These are phyloP conservation scores for Onchidella celtica DNA, from an alignment of 2,888 invertebrate genomes.

Conservation along the genomic window DNA sequence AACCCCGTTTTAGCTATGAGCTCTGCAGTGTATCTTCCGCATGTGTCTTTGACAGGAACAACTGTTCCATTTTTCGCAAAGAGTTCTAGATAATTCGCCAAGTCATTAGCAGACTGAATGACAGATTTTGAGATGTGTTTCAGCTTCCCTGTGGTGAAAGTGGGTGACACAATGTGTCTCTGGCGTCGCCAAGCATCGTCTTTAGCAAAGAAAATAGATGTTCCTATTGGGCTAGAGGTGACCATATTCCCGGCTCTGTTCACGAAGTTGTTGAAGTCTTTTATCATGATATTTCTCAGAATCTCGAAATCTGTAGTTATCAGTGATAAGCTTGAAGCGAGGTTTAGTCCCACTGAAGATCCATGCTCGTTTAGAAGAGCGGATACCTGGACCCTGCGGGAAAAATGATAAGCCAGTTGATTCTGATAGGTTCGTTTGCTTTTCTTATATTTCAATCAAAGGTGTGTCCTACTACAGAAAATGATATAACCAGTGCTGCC, in stretches of 20 bases:
- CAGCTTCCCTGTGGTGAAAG: constrained; percentile 40
- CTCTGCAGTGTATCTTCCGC: constrained; percentile 5
- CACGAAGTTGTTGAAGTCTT: constrained; percentile 39
- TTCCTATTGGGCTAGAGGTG: neutral
- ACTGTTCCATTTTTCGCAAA: neutral
- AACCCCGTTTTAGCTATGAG: constrained; percentile 42
- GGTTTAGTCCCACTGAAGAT: neutral
- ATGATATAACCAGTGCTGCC: neutral
- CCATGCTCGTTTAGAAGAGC: constrained; percentile 1
- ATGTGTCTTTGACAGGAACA: neutral
- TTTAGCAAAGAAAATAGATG: constrained; percentile 27
- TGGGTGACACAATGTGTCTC: constrained; percentile 36
- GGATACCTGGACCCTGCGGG: neutral
- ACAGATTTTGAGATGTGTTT: constrained; percentile 17
- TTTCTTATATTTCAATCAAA: neutral
- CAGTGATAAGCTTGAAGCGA: neutral
- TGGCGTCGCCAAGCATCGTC: constrained; percentile 25
- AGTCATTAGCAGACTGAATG: neutral
- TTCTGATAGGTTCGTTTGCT: neutral
- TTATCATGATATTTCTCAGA: constrained; percentile 1
- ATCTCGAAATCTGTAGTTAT: constrained; percentile 24
- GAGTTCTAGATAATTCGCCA: constrained; percentile 4
- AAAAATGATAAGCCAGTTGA: neutral
- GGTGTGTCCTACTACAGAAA: neutral
- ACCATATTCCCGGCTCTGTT: neutral